Percentiles rank a stretch among this genome's conserved stretches.
phyloP scores from a whole-genome alignment of 2,888 invertebrate genomes.

The Diaphora mendica region DNA sequence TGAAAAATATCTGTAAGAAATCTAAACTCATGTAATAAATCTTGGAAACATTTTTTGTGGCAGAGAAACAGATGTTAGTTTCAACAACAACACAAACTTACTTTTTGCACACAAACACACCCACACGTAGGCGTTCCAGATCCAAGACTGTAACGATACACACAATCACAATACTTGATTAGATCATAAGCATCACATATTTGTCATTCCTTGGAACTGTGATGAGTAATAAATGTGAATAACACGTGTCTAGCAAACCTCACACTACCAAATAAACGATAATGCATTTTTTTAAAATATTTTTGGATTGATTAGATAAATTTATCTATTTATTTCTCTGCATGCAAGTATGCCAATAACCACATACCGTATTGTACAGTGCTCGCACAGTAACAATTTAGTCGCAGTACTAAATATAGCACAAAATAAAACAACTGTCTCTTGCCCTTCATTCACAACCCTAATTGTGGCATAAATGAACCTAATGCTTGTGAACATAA shows the following conservation, averaged over 20 bases:
- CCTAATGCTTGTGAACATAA: constrained; percentile 65
- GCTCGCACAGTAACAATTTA: constrained; percentile 85
- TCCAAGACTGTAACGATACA: constrained; percentile 1
- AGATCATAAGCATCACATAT: constrained; percentile 42
- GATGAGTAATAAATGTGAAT: constrained; percentile 36
- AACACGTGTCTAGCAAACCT: constrained; percentile 9
- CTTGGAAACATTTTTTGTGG: constrained; percentile 56
- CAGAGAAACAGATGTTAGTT: constrained; percentile 57
- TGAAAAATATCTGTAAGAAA: constrained; percentile 23
- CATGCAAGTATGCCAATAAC: constrained; percentile 71
- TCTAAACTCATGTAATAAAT: constrained; percentile 45
- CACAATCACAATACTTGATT: constrained; percentile 21
- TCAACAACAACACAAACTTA: constrained; percentile 34
- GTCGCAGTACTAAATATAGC: constrained; percentile 84
- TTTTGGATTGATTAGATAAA: constrained; percentile 14
- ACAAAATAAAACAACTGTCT: constrained; percentile 86
- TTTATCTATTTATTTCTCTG: constrained; percentile 8
- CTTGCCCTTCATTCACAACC: constrained; percentile 82
- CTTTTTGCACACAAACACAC: constrained; percentile 40
- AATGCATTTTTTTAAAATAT: neutral
- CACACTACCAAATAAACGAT: constrained; percentile 1
- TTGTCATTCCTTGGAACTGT: constrained; percentile 41
- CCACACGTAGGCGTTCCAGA: constrained; percentile 12
- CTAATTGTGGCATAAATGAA: constrained; percentile 66
- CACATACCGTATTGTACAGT: constrained; percentile 68